A percentile compares a stretch with the other conserved stretches of the same genome.
Conservation (phyloP, 1,140 invertebrate genomes). For the Heterodera carotae region DNA sequence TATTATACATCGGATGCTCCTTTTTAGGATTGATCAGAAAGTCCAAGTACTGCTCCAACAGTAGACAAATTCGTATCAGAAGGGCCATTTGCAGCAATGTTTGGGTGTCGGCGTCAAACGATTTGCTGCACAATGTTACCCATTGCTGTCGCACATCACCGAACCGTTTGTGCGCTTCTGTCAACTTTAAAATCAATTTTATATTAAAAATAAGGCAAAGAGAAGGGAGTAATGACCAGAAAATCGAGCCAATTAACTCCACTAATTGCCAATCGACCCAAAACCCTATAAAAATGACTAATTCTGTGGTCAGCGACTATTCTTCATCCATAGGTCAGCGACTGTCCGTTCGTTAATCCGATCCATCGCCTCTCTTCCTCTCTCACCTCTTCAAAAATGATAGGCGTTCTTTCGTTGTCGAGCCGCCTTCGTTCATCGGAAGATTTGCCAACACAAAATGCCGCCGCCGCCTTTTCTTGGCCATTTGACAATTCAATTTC, state of each 20-base stretch:
- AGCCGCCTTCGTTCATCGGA: no score
- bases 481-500: not conserved
- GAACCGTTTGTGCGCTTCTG: constrained; percentile 9
- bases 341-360: no score
- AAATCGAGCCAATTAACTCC: no score
- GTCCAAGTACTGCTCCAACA: constrained; percentile 24
- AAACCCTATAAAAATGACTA: no score
- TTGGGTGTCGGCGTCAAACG: constrained; percentile 37
- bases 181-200: constrained; percentile 12
- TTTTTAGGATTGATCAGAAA: constrained; percentile 3
- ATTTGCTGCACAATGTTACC: constrained; percentile 22
- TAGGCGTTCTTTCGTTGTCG: not conserved
- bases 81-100: constrained; percentile 29
- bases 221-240: not conserved
- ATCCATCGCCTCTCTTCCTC: not conserved
- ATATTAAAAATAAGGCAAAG: not conserved
- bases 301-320: no score
- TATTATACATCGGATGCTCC: constrained; percentile 10
- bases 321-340: no score
- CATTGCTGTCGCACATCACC: constrained; percentile 26
- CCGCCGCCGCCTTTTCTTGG: not conserved
- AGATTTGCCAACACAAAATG: no score
- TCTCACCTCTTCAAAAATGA: not conserved
- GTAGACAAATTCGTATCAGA: constrained; percentile 24
- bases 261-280: no score